Conservation (phyloP, 2,113 vertebrate species). For the Poeciliopsis prolifica region DNA sequence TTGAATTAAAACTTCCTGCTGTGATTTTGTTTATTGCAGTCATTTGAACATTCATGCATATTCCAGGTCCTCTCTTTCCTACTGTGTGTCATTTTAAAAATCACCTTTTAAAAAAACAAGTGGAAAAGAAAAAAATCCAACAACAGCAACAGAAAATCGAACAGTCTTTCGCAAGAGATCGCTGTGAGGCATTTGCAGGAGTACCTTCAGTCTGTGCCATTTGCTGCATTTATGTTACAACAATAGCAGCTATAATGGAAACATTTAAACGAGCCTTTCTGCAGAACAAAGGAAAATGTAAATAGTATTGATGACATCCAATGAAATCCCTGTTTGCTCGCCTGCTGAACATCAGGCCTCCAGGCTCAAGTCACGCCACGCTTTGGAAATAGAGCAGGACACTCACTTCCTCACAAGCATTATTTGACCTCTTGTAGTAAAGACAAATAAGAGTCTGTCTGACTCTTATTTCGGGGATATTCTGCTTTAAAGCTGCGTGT, state of each 20-base stretch:
- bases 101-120: neutral
- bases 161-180: conserved; percentile 24
- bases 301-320: conserved; percentile 37
- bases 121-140: neutral
- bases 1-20: neutral
- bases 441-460: conserved; percentile 13
- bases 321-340: conserved; percentile 39
- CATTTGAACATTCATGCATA: neutral
- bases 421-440: conserved; percentile 12
- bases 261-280: conserved; percentile 42
- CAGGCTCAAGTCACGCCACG: conserved; percentile 24
- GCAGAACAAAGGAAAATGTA: conserved; percentile 50
- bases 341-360: conserved; percentile 50
- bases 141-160: neutral
- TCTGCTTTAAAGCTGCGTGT: neutral
- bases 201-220: conserved; percentile 30
- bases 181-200: conserved; percentile 32
- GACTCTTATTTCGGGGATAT: neutral
- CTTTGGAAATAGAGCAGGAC: conserved; percentile 9
- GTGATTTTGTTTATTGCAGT: neutral
- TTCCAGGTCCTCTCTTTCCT: neutral
- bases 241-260: conserved; percentile 55
- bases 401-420: neutral
- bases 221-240: conserved; percentile 33
- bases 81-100: neutral